These are phyloP conservation scores for Ianthella basta DNA, from an alignment of 37 sponge, comb jelly and placozoan species.

Conservation along the genomic window DNA sequence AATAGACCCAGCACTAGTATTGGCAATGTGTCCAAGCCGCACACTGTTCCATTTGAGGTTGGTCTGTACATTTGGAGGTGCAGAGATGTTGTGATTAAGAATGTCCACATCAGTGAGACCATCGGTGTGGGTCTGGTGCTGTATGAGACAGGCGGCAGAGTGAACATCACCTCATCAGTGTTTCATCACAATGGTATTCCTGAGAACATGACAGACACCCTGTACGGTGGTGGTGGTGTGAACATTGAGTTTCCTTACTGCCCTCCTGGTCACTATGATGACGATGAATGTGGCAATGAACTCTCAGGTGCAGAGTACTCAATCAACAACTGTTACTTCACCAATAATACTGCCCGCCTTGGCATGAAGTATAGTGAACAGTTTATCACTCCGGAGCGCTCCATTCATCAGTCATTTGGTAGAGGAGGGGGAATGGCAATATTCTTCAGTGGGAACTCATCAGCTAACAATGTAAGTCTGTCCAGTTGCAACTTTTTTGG, in stretches of 20 bases:
- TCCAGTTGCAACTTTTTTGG: not conserved
- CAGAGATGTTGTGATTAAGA: not conserved
- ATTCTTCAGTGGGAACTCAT: constrained; percentile 22
- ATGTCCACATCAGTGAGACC: constrained; percentile 8
- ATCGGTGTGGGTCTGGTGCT: constrained; percentile 16
- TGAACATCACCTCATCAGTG: not conserved
- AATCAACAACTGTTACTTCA: not conserved
- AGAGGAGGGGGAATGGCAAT: constrained; percentile 29
- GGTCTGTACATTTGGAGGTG: constrained; percentile 27
- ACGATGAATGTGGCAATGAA: not conserved
- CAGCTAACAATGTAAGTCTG: not conserved
- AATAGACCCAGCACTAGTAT: constrained; percentile 9
- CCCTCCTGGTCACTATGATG: constrained; percentile 14
- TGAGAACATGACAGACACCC: not conserved
- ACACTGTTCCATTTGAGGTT: not conserved
- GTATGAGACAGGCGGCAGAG: constrained; percentile 22
- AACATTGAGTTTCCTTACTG: constrained; percentile 10
- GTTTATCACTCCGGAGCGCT: not conserved
- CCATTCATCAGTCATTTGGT: constrained; percentile 11
- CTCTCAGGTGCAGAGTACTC: not conserved
- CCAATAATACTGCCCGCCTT: not conserved
- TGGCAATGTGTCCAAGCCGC: not conserved
- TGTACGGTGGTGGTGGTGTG: constrained; percentile 12
- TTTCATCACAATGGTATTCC: constrained; percentile 19
- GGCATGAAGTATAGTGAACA: not conserved